Evolutionary conservation across 1,140 invertebrate species (phyloP), one percentile per base, ranked within the genome.

Genomic region (Sminthurinus signatus): DNA sequence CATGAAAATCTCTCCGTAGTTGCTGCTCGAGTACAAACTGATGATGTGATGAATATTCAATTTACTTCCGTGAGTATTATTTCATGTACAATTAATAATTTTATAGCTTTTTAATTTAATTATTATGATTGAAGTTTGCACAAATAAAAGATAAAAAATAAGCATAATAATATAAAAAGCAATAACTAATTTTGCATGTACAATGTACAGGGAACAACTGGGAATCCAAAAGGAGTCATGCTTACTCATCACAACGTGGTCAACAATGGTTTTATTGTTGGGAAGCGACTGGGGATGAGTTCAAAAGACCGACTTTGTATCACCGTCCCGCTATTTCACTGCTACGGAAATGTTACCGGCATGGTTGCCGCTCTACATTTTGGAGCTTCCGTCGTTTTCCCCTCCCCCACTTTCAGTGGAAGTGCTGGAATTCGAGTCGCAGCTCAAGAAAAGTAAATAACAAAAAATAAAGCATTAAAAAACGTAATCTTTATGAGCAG

Each of bases 301-400:
- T 10, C 48, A 48, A 68, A 72, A 65, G 70, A 72, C 29, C 67
- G 61, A 8, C 76, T 90, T 43, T 93, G 91, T 73, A 72, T 87
- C 0, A 86, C 93, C 75, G 88, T 91, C 0, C 95, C 95, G 0
- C 80, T 96, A 15, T 98, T 96, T 75, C 96, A 99, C 75, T 92
- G 87, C 17, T 93, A 89, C 75, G 94, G 91, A 0, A 85, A 87
- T 32, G 80, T 88, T 0, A 78, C 87, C 39, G 90, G 86, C 0
- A 77, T 85, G 56, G 70, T 90, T 0, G 75, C 74, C 1, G 76
- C 80, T 17, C 57, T 89, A 0, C 80, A 86, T 50, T 78, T 83
- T 73, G 89, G 88, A 0, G 77, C 81, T 0, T 86, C 87, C 0
- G 63, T 87, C 19, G 84, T 96, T 0, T 68, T 94, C 1, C 86